Conservation (phyloP, 2,113 vertebrate species). For the Dunckerocampus dactyliophorus region DNA sequence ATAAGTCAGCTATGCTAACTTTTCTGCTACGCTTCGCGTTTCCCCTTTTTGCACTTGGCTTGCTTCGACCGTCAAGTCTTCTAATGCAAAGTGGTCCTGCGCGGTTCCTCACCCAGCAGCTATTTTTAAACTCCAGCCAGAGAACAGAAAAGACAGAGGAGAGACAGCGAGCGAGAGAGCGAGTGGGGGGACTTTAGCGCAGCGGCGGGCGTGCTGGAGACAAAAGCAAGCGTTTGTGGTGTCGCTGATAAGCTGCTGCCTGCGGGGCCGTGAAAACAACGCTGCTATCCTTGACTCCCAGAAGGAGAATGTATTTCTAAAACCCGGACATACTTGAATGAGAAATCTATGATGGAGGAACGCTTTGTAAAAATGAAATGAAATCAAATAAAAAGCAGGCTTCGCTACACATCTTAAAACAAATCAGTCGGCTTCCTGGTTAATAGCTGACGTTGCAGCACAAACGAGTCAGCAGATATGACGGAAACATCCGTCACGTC, state of each 20-base stretch:
- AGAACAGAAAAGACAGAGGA: background rate
- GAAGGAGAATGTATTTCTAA: too few relatives aligned
- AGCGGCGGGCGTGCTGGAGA: slow-evolving; percentile 18
- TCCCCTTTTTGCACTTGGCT: slow-evolving; percentile 16
- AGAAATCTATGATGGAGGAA: background rate
- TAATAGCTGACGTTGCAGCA: background rate
- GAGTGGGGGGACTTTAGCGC: slow-evolving; percentile 22
- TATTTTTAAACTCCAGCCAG: slow-evolving; percentile 49
- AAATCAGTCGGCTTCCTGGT: background rate
- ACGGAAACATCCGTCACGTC: background rate
- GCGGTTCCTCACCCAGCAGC: slow-evolving; percentile 21
- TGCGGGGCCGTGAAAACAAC: slow-evolving; percentile 33
- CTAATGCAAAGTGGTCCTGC: slow-evolving; percentile 29
- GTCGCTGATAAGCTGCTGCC: slow-evolving; percentile 49
- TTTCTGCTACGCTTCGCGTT: slow-evolving; percentile 28
- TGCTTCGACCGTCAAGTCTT: slow-evolving; percentile 46
- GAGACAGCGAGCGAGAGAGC: background rate
- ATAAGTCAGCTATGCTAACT: background rate
- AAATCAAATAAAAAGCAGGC: slow-evolving; percentile 8
- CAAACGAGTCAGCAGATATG: background rate
- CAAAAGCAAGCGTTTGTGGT: slow-evolving; percentile 45
- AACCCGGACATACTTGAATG: slow-evolving; percentile 2
- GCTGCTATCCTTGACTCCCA: too few relatives aligned
- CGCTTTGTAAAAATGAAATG: too few relatives aligned
- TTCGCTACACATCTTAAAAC: background rate